phyloP scores from a whole-genome alignment of 1,140 invertebrate species.

The Drosophila sproati region DNA sequence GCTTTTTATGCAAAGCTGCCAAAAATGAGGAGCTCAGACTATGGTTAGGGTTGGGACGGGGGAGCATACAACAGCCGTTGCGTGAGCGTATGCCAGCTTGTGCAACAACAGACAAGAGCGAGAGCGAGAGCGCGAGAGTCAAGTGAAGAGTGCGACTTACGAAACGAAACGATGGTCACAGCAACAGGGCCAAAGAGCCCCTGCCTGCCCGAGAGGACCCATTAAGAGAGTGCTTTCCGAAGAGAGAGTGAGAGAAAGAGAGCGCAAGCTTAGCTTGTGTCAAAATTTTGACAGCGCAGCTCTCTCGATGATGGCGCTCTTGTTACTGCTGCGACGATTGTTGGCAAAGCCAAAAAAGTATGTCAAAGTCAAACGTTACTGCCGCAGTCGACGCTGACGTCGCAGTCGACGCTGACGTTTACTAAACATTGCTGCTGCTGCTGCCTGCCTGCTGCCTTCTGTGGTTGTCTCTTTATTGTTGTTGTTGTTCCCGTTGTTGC shows the following conservation, averaged over 20 bases:
- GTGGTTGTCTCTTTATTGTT: slow-evolving; percentile 10
- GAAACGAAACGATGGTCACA: slow-evolving; percentile 20
- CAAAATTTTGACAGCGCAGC: slow-evolving; percentile 54
- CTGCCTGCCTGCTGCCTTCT: not conserved
- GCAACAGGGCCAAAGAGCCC: slow-evolving; percentile 60
- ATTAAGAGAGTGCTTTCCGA: slow-evolving; percentile 7
- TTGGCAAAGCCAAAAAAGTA: slow-evolving; percentile 69
- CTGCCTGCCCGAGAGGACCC: slow-evolving; percentile 6
- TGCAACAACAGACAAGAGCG: slow-evolving; percentile 52
- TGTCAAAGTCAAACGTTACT: slow-evolving; percentile 82
- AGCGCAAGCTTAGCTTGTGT: slow-evolving; percentile 59
- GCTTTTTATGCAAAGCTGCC: slow-evolving; percentile 80
- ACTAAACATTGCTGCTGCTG: slow-evolving; percentile 48
- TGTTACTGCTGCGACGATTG: slow-evolving; percentile 51
- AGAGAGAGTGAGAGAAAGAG: not conserved
- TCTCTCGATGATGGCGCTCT: slow-evolving; percentile 35
- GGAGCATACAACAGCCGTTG: slow-evolving; percentile 37
- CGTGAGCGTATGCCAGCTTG: slow-evolving; percentile 72
- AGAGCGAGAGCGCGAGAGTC: slow-evolving; percentile 27
- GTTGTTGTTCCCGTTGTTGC: slow-evolving; percentile 36
- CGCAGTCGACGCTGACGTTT: slow-evolving; percentile 34
- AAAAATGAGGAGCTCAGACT: slow-evolving; percentile 47
- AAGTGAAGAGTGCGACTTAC: slow-evolving; percentile 26
- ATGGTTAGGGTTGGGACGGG: slow-evolving; percentile 6
- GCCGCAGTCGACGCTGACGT: slow-evolving; percentile 34